Evolutionary conservation across 2,888 invertebrate species (phyloP).

Genomic region (Campaea margaritaria): DNA sequence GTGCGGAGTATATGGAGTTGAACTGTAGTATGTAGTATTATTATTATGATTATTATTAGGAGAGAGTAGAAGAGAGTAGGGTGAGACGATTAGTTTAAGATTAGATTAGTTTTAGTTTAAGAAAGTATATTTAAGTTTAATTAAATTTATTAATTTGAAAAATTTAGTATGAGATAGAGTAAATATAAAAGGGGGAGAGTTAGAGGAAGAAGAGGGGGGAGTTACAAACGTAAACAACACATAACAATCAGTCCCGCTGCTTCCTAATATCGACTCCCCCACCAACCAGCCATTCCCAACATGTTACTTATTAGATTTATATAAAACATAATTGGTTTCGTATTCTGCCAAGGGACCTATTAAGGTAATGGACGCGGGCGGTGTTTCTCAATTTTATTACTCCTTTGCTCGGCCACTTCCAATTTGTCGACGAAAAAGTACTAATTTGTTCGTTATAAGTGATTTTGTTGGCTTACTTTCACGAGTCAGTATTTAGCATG

Average conservation of each 20-base stretch:
- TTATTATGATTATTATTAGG: too few species aligned
- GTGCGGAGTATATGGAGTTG: too few species aligned
- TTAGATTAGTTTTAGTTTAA: too few species aligned
- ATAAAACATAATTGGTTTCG: slow-evolving; percentile 67
- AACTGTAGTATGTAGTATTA: too few species aligned
- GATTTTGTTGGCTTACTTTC: slow-evolving; percentile 27
- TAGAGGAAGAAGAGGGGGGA: too few species aligned
- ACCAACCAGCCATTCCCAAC: slow-evolving; percentile 5
- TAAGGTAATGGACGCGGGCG: slow-evolving; percentile 63
- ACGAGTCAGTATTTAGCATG: not conserved
- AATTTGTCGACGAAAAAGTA: slow-evolving; percentile 46
- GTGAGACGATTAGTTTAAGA: too few species aligned
- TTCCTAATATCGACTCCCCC: not conserved
- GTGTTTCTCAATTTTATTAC: slow-evolving; percentile 57
- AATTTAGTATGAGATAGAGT: too few species aligned
- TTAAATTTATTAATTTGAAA: too few species aligned
- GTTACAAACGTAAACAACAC: not conserved
- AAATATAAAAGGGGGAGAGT: too few species aligned
- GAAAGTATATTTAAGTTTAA: too few species aligned
- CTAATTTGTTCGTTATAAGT: slow-evolving; percentile 45
- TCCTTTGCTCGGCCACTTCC: slow-evolving; percentile 37
- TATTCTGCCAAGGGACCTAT: slow-evolving; percentile 60
- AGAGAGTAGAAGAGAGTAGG: too few species aligned
- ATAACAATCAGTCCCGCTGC: not conserved
- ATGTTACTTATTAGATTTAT: slow-evolving; percentile 52